These are phyloP conservation scores for Phylloscopus trochilus DNA, from an alignment of 2,113 vertebrate genomes.

Conservation along the genomic window DNA sequence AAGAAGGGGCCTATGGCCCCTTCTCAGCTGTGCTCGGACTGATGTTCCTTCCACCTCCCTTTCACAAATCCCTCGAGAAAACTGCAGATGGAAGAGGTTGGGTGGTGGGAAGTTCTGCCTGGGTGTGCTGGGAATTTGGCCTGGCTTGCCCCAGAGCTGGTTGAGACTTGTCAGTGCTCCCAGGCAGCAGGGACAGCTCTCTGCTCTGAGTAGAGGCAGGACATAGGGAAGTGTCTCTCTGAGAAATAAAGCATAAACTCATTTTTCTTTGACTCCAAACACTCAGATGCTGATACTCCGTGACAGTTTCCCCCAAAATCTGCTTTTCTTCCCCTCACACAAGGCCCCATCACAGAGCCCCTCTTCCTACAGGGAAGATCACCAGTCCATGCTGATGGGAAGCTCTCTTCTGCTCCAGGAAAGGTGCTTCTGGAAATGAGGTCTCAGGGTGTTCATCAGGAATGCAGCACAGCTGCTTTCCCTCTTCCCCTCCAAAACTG, in stretches of 20 bases:
- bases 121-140: neutral
- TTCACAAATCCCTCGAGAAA: neutral
- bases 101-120: neutral
- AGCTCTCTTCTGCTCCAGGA: neutral
- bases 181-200: neutral
- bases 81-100: neutral
- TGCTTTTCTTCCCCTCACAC: neutral
- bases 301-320: neutral
- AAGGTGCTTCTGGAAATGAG: neutral
- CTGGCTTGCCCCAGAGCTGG: neutral
- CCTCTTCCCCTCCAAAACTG: neutral
- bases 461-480: neutral
- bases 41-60: neutral
- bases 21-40: neutral
- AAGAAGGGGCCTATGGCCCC: neutral
- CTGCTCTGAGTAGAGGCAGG: neutral
- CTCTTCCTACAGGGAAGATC: neutral
- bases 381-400: neutral
- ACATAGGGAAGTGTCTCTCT: neutral
- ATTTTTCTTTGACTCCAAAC: neutral
- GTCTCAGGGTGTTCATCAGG: neutral
- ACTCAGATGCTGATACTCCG: neutral
- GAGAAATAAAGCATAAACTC: neutral
- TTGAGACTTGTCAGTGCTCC: neutral
- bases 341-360: fast-evolving